A percentile compares a stretch with the other conserved stretches of the same genome.
Evolutionary conservation across 2,797 vertebrate species (phyloP).

Genomic region (Salarias fasciatus): DNA sequence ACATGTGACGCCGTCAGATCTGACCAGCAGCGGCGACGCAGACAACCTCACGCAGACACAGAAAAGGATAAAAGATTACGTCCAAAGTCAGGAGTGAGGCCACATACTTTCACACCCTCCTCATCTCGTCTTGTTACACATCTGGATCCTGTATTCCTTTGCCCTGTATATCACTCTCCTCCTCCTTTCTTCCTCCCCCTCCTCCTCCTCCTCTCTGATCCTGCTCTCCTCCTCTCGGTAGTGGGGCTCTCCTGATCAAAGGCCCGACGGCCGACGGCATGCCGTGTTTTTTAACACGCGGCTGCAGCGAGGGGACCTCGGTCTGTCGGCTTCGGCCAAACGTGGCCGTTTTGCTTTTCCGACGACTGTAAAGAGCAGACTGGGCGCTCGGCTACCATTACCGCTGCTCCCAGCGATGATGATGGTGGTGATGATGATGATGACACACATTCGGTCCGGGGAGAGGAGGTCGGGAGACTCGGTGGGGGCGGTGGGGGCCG

Average conservation of each 20-base stretch:
- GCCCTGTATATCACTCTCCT: constrained; percentile 73
- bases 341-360: constrained; percentile 17
- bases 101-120: constrained; percentile 77
- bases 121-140: constrained; percentile 76
- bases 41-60: constrained; percentile 19
- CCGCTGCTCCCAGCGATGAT: too few relatives aligned
- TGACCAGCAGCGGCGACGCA: background rate
- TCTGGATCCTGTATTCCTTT: constrained; percentile 79
- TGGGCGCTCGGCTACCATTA: too few relatives aligned
- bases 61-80: constrained; percentile 4
- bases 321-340: constrained; percentile 20
- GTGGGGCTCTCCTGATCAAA: constrained; percentile 73
- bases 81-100: constrained; percentile 45
- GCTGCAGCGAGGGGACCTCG: constrained; percentile 44
- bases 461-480: constrained; percentile 35
- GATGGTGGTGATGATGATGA: constrained; percentile 49
- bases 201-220: constrained; percentile 64
- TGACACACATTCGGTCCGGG: constrained; percentile 65
- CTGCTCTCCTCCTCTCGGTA: constrained; percentile 63
- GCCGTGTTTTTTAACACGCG: constrained; percentile 58
- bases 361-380: constrained; percentile 1
- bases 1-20: constrained; percentile 1
- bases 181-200: constrained; percentile 55
- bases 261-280: constrained; percentile 63
- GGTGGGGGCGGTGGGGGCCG: constrained; percentile 24